Conservation (phyloP, 2,888 invertebrate genomes). For the Helicoverpa assulta region DNA sequence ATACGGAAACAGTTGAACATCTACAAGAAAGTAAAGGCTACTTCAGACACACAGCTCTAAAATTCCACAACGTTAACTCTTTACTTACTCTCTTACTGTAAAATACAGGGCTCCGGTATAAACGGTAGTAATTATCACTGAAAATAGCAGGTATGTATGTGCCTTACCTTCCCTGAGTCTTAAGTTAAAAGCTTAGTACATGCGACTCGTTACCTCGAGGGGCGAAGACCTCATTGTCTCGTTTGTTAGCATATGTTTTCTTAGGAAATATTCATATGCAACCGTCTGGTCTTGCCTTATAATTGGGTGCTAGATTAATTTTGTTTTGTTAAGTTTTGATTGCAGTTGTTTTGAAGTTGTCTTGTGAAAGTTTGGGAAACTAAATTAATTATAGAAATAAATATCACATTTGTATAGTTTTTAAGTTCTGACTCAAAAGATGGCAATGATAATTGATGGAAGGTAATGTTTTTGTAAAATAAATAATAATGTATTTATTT, state of each 20-base stretch:
- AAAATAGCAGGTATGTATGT: not conserved
- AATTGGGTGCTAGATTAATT: constrained; percentile 22
- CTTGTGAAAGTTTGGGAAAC: no score
- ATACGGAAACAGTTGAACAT: no score
- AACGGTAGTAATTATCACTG: constrained; percentile 18
- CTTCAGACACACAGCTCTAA: no score
- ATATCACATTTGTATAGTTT: no score
- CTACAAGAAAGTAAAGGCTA: no score
- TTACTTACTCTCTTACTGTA: not conserved
- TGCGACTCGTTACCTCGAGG: constrained; percentile 44
- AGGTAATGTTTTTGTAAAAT: no score
- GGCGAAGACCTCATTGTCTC: constrained; percentile 44
- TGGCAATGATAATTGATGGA: no score
- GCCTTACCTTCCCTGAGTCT: constrained; percentile 1
- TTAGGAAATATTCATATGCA: constrained; percentile 39
- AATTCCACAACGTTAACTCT: not conserved
- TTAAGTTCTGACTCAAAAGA: no score
- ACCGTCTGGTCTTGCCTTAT: constrained; percentile 27
- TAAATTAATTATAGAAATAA: no score
- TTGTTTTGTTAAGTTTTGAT: constrained; percentile 1
- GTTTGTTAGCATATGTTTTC: constrained; percentile 38
- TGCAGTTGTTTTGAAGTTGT: not conserved
- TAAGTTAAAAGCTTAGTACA: constrained; percentile 27
- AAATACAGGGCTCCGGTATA: not conserved
- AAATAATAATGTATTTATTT: no score